Percentiles rank a stretch among this genome's conserved stretches.
These are phyloP conservation scores for Galeruca laticollis DNA, from an alignment of 2,888 invertebrate genomes.

Conservation along the genomic window DNA sequence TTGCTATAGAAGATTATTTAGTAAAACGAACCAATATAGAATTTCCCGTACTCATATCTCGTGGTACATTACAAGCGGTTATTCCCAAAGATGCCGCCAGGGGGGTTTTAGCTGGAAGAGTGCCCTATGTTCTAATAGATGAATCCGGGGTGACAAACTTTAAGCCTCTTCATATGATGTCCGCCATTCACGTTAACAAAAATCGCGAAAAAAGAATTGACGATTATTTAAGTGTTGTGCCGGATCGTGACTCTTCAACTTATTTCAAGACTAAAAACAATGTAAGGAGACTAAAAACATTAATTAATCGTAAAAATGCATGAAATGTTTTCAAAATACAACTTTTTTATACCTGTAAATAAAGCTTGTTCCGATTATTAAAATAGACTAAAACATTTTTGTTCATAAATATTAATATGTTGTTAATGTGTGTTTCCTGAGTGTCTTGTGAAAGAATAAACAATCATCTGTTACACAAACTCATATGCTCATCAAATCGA, in stretches of 20 bases:
- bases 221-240: conserved; percentile 57
- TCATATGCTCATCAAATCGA: conserved; percentile 6
- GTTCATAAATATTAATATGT: conserved; percentile 12
- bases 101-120: conserved; percentile 79
- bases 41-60: conserved; percentile 78
- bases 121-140: conserved; percentile 81
- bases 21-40: conserved; percentile 71
- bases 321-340: conserved; percentile 42
- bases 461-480: conserved; percentile 23
- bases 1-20: conserved; percentile 83
- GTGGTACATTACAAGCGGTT: conserved; percentile 80
- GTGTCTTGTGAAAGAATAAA: conserved; percentile 12
- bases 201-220: conserved; percentile 59
- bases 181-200: conserved; percentile 68
- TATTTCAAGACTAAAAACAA: conserved; percentile 56
- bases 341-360: conserved; percentile 41
- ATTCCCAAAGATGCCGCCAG: conserved; percentile 82
- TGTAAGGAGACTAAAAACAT: conserved; percentile 58
- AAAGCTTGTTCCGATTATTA: conserved; percentile 16
- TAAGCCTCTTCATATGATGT: conserved; percentile 81
- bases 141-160: conserved; percentile 82
- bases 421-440: conserved; percentile 25
- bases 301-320: conserved; percentile 57
- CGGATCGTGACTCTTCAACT: conserved; percentile 52
- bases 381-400: conserved; percentile 19